Evolutionary conservation across 2,888 invertebrate genomes (phyloP).

Genomic region (Falcaria lacertinaria): DNA sequence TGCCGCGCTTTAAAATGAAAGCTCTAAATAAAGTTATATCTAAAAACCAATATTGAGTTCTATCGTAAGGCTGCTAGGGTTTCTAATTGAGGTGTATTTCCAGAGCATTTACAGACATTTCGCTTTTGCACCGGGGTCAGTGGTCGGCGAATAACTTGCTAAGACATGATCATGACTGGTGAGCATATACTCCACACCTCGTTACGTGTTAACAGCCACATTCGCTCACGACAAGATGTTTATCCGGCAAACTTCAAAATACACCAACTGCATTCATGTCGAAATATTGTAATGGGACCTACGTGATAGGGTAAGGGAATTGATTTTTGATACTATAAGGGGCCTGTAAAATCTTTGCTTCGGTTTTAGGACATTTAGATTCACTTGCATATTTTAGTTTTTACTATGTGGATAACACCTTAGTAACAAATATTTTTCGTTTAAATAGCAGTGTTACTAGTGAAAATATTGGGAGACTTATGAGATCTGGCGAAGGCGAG

Average conservation of each 20-base stretch:
- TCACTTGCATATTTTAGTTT: not conserved
- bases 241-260: conserved; percentile 72
- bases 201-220: conserved; percentile 79
- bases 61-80: conserved; percentile 24
- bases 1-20: conserved; percentile 46
- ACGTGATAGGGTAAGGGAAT: conserved; percentile 42
- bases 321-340: conserved; percentile 15
- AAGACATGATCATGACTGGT: conserved; percentile 79
- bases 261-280: conserved; percentile 45
- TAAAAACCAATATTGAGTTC: conserved; percentile 19
- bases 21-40: conserved; percentile 30
- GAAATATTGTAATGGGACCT: conserved; percentile 59
- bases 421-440: no score
- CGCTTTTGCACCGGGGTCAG: conserved; percentile 55
- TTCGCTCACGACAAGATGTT: conserved; percentile 77
- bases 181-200: conserved; percentile 77
- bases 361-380: not conserved
- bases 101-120: conserved; percentile 36
- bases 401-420: no score
- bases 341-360: not conserved
- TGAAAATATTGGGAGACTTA: no score
- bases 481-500: no score
- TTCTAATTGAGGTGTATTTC: conserved; percentile 16
- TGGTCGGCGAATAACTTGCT: conserved; percentile 76
- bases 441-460: no score